Evolutionary conservation across 2,113 vertebrate species (phyloP).

Genomic region (Phrynosoma blainvillii): DNA sequence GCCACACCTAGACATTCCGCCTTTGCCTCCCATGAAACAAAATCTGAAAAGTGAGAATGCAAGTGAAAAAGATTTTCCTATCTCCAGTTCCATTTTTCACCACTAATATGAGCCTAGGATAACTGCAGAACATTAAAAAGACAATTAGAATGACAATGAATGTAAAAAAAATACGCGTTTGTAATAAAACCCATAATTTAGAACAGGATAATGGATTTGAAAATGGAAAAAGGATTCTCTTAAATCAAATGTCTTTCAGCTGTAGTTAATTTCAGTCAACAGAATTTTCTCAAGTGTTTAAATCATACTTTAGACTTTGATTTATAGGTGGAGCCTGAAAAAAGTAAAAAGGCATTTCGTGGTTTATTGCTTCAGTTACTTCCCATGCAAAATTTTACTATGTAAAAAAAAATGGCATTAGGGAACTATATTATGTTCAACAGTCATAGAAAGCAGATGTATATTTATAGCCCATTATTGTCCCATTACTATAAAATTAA

Average conservation of each 20-base stretch:
- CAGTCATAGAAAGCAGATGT: neutral
- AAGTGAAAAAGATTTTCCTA: conserved; percentile 52
- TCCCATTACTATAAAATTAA: neutral
- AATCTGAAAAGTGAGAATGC: neutral
- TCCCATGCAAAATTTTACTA: neutral
- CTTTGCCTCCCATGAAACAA: no score
- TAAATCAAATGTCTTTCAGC: conserved; percentile 72
- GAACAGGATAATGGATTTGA: conserved; percentile 67
- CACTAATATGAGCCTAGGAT: conserved; percentile 55
- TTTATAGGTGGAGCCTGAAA: conserved; percentile 33
- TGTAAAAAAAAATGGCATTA: neutral
- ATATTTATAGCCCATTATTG: conserved; percentile 6
- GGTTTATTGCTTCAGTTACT: conserved; percentile 44
- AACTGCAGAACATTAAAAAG: conserved; percentile 62
- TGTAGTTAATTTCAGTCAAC: conserved; percentile 70
- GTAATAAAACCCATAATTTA: conserved; percentile 69
- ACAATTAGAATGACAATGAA: conserved; percentile 70
- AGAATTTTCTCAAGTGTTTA: conserved; percentile 62
- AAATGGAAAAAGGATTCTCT: conserved; percentile 66
- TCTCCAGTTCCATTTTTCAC: conserved; percentile 69
- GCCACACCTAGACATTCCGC: no score
- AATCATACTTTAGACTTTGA: conserved; percentile 65
- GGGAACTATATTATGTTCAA: neutral
- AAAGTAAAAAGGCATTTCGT: neutral
- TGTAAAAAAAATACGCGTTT: conserved; percentile 66